These are phyloP conservation scores for Semibalanus balanoides DNA, from an alignment of 1,140 invertebrate genomes.

Conservation along the genomic window DNA sequence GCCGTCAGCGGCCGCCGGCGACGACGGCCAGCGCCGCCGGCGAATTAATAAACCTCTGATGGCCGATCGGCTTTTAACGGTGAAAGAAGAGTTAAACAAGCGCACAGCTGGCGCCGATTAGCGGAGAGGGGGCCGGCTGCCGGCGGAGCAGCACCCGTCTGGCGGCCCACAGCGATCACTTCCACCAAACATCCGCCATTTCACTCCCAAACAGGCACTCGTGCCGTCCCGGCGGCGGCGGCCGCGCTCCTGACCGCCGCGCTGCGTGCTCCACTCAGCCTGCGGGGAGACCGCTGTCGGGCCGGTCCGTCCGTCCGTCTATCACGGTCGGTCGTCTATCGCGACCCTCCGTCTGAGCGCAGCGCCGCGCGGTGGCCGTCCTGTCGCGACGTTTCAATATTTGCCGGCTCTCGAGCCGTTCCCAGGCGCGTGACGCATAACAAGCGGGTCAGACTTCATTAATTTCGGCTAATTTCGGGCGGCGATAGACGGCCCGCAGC, in stretches of 20 bases:
- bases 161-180: background rate
- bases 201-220: no score
- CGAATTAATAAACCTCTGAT: slow-evolving; percentile 1
- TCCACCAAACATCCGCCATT: background rate
- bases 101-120: background rate
- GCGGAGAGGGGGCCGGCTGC: background rate
- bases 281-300: no score
- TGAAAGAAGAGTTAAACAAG: slow-evolving; percentile 1
- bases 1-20: background rate
- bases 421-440: background rate
- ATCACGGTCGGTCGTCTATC: no score
- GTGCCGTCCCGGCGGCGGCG: no score
- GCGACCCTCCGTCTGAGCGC: no score
- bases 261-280: no score
- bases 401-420: background rate
- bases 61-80: slow-evolving; percentile 1
- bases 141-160: no score
- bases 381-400: background rate
- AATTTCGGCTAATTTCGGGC: background rate
- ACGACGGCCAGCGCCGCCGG: background rate
- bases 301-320: no score
- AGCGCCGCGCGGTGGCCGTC: background rate
- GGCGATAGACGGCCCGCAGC: background rate
- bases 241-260: no score
- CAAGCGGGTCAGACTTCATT: background rate